Conservation (phyloP, 2,797 vertebrate genomes). For the Vultur gryphus region DNA sequence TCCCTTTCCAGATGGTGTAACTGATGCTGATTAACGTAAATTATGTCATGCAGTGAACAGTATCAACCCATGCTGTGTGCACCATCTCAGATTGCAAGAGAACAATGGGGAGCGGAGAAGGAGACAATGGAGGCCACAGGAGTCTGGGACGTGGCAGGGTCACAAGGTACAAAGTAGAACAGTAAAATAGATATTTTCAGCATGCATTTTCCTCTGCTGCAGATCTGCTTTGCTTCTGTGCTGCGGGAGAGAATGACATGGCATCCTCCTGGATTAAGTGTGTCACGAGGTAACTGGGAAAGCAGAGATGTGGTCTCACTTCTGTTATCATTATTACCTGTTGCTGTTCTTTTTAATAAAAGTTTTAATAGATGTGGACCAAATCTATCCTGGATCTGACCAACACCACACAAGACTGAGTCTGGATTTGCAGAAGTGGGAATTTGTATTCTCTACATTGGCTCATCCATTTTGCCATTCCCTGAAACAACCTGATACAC, state of each 20-base stretch:
- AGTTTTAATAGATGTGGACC: neutral
- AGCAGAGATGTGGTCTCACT: neutral
- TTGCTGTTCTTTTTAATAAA: neutral
- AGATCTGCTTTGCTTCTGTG: neutral
- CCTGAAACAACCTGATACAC: neutral
- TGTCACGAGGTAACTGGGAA: neutral
- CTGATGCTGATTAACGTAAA: constrained; percentile 58
- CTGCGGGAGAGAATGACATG: accelerated
- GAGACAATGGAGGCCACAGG: neutral
- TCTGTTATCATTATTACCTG: neutral
- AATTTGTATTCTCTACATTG: neutral
- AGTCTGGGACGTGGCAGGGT: neutral
- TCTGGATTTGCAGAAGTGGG: neutral
- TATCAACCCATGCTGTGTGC: constrained; percentile 16
- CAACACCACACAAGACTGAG: neutral
- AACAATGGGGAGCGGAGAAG: neutral
- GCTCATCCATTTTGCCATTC: neutral
- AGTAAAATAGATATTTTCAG: neutral
- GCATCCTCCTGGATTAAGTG: accelerated
- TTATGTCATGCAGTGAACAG: neutral
- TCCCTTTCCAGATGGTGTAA: constrained; percentile 49
- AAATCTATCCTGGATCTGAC: neutral
- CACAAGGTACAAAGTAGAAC: neutral
- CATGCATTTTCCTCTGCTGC: neutral
- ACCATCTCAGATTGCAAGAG: neutral